Conservation (phyloP, 2,113 vertebrate genomes). For the Uria aalge region DNA sequence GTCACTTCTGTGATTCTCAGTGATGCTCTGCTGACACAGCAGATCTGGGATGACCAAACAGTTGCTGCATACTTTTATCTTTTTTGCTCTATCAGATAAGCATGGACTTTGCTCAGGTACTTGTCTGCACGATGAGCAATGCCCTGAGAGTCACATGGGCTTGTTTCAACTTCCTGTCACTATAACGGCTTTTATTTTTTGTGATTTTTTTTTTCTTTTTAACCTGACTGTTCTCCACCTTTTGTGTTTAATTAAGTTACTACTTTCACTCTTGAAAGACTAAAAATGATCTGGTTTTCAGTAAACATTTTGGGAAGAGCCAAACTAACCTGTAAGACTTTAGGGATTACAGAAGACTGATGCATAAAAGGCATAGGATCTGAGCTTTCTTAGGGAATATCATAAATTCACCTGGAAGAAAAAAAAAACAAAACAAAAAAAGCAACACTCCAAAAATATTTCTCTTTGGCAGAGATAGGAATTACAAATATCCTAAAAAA, state of each 20-base stretch:
- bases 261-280: not conserved
- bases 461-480: not conserved
- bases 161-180: not conserved
- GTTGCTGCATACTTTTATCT: not conserved
- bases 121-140: not conserved
- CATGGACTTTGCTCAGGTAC: not conserved
- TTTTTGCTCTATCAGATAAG: not conserved
- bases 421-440: not conserved
- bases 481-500: not conserved
- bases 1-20: not conserved
- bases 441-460: not conserved
- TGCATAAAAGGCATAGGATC: not conserved
- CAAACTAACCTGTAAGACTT: not conserved
- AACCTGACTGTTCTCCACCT: not conserved
- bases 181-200: not conserved
- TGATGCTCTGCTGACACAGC: not conserved
- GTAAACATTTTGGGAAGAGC: not conserved
- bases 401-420: not conserved
- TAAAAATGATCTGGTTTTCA: not conserved
- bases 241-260: not conserved
- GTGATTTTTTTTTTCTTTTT: not conserved
- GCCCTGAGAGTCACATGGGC: not conserved
- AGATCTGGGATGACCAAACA: not conserved
- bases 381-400: not conserved
- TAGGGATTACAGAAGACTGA: not conserved